These are phyloP conservation scores for Chrysolina haemoptera DNA, from an alignment of 2,888 invertebrate genomes.

Conservation along the genomic window DNA sequence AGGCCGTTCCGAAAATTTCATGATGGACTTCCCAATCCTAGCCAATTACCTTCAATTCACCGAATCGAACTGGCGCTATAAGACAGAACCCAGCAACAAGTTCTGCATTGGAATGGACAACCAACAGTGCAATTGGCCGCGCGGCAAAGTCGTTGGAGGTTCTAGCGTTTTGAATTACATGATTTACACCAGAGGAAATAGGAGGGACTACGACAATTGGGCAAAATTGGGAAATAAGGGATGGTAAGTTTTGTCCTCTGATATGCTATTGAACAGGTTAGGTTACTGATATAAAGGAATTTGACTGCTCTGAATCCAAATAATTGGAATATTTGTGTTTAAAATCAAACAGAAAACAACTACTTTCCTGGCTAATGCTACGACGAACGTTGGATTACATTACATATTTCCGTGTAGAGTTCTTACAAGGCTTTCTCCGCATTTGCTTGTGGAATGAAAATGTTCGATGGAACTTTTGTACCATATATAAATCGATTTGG, in stretches of 20 bases:
- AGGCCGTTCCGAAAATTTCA: slow-evolving; percentile 77
- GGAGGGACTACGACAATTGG: slow-evolving; percentile 91
- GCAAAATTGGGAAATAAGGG: slow-evolving; percentile 82
- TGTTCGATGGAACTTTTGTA: too few relatives aligned
- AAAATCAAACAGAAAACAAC: too few relatives aligned
- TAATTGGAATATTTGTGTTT: too few relatives aligned
- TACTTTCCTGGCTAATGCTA: too few relatives aligned
- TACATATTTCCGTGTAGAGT: too few relatives aligned
- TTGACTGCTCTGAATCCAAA: too few relatives aligned
- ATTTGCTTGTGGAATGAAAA: too few relatives aligned
- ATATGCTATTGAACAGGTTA: not conserved
- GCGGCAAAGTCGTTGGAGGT: slow-evolving; percentile 80
- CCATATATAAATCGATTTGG: too few relatives aligned
- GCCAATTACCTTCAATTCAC: slow-evolving; percentile 82
- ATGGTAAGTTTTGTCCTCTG: slow-evolving; percentile 61
- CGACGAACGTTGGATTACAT: too few relatives aligned
- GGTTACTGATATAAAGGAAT: not conserved
- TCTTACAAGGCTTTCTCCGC: too few relatives aligned
- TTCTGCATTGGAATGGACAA: slow-evolving; percentile 84
- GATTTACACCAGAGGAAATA: slow-evolving; percentile 92
- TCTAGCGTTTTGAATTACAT: slow-evolving; percentile 91
- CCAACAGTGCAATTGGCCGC: slow-evolving; percentile 83
- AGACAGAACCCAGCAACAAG: slow-evolving; percentile 81
- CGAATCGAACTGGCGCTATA: slow-evolving; percentile 85
- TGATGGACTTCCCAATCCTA: slow-evolving; percentile 84